Evolutionary conservation across 2,888 invertebrate species (phyloP).

Genomic region (Iphiclides podalirius): DNA sequence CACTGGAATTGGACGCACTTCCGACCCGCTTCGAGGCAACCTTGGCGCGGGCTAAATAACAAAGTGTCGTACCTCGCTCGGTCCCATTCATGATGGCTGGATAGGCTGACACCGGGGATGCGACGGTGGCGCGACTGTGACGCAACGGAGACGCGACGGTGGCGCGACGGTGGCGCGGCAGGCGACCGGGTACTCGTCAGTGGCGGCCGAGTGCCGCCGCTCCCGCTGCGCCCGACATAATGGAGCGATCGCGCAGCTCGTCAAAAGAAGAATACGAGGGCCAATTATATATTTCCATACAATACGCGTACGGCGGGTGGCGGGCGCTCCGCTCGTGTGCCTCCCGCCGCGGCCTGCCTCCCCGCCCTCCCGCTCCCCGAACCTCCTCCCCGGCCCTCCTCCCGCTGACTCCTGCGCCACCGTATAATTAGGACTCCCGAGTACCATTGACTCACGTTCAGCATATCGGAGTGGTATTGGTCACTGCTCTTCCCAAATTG

Average conservation of each 20-base stretch:
- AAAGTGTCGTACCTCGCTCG: constrained; percentile 42
- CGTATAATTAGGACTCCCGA: constrained; percentile 9
- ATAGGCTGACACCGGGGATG: constrained; percentile 43
- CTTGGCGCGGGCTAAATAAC: constrained; percentile 41
- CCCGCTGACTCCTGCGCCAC: background rate
- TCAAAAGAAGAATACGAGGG: constrained; percentile 76
- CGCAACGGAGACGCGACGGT: constrained; percentile 41
- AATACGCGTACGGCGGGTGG: constrained; percentile 70
- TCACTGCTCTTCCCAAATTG: constrained; percentile 14
- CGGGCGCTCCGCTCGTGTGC: constrained; percentile 67
- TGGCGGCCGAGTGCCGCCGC: constrained; percentile 72
- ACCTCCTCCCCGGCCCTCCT: background rate
- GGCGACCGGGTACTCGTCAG: constrained; percentile 72
- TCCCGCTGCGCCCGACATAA: constrained; percentile 71
- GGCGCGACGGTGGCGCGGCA: constrained; percentile 35
- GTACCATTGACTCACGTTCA: constrained; percentile 14
- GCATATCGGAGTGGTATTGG: constrained; percentile 2
- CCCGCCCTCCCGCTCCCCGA: constrained; percentile 21
- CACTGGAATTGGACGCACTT: constrained; percentile 62
- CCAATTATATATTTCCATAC: constrained; percentile 77
- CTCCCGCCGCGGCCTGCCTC: constrained; percentile 46
- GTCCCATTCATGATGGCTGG: constrained; percentile 68
- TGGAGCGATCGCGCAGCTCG: constrained; percentile 71
- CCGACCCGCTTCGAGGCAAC: constrained; percentile 61
- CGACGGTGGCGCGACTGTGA: background rate